Evolutionary conservation across 1,140 invertebrate genomes (phyloP), one percentile per base, ranked within the genome.

Genomic region (Himalopsyche phryganea): DNA sequence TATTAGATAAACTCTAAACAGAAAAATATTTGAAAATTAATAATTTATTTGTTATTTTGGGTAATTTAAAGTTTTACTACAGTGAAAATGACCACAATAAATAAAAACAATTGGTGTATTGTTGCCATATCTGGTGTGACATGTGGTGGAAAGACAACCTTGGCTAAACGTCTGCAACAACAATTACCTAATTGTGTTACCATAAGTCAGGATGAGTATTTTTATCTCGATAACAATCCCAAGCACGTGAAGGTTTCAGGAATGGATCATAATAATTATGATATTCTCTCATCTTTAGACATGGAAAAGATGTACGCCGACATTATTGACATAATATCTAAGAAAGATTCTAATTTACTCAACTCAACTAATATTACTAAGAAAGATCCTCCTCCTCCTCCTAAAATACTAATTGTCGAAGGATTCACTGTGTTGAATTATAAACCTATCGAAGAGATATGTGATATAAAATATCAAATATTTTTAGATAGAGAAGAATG

Each of bases 191-290:
- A 82, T 28, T 79, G 81, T 0, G 69, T 81, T 33, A 41, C 87
- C 0, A 75, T 92, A 10, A 78, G 83, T 60, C 90, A 92, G 71
- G 91, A 94, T 70, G 70, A 83, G 65, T 94, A 91, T 71, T 94
- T 91, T 69, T 79, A 84, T 44, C 80, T 82, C 0, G 73, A 81
- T 15, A 80, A 88, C 58, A 84, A 87, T 71, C 79, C 83, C 6
- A 74, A 83, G 1, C 89, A 92, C 65, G 69, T 80, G 7, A 78
- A 75, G 46, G 78, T 89, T 46, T 74, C 81, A 11, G 80, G 82
- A 47, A 61, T 92, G 7, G 83, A 86, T 63, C 87, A 89, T 58
- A 82, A 86, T 11, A 92, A 94, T 69, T 92, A 88, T 78, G 91
- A 93, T 63, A 69, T 89, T 1, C 62, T 91, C 14, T 80, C 82